A percentile compares a stretch with the other conserved stretches of the same genome.
phyloP scores from a whole-genome alignment of 2,113 vertebrate genomes.

The Brachypodius melanocephalos region DNA sequence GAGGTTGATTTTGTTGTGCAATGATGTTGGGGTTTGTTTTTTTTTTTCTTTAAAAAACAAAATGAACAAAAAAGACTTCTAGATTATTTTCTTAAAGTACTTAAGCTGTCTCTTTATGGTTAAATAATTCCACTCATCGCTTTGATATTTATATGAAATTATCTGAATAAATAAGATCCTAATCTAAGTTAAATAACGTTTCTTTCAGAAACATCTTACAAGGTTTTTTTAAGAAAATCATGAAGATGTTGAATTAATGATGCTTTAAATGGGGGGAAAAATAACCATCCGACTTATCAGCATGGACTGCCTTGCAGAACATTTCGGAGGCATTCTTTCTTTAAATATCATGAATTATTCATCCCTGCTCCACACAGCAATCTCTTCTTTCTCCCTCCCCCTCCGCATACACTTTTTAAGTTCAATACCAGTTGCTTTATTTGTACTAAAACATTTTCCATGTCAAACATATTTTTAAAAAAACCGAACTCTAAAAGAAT shows the following conservation, averaged over 20 bases:
- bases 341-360: constrained; percentile 94
- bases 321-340: constrained; percentile 83
- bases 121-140: constrained; percentile 70
- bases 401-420: constrained; percentile 76
- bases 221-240: constrained; percentile 56
- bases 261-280: constrained; percentile 71
- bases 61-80: background rate
- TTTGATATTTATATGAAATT: constrained; percentile 73
- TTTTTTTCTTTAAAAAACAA: background rate
- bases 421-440: constrained; percentile 94
- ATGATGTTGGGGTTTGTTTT: background rate
- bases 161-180: constrained; percentile 71
- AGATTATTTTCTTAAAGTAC: constrained; percentile 61
- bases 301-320: constrained; percentile 74
- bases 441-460: constrained; percentile 95
- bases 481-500: constrained; percentile 86
- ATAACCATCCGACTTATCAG: constrained; percentile 76
- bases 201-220: constrained; percentile 57
- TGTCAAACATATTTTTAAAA: constrained; percentile 85
- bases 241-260: constrained; percentile 77
- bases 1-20: constrained; percentile 74
- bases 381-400: constrained; percentile 61
- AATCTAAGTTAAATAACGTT: constrained; percentile 74
- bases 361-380: constrained; percentile 78
- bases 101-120: constrained; percentile 56